Conservation (phyloP, 2,888 invertebrate species). For the Mythimna loreyi region DNA sequence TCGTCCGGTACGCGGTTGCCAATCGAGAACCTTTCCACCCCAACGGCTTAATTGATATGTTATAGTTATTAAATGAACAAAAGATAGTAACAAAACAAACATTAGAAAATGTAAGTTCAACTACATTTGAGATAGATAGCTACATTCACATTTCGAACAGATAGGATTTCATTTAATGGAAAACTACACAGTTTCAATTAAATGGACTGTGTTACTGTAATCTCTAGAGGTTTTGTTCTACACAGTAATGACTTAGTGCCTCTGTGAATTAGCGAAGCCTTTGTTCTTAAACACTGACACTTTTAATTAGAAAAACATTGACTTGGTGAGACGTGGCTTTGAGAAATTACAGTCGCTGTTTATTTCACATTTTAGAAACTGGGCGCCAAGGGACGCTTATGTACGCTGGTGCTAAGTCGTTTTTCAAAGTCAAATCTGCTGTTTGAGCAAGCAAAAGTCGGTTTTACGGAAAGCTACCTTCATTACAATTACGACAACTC, state of each 20-base stretch:
- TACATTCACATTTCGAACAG: conserved; percentile 10
- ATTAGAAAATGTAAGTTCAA: not conserved
- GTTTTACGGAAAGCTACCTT: no score
- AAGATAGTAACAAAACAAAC: not conserved
- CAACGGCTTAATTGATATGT: not conserved
- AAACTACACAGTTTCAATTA: conserved; percentile 20
- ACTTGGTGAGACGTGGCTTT: not conserved
- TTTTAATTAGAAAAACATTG: conserved; percentile 2
- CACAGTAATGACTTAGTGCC: conserved; percentile 30
- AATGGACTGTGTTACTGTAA: conserved; percentile 6
- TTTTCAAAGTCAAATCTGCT: no score
- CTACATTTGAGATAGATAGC: not conserved
- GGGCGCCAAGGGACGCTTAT: no score
- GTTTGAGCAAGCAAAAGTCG: no score
- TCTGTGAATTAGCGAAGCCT: conserved; percentile 2
- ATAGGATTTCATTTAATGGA: conserved; percentile 22
- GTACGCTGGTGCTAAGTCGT: no score
- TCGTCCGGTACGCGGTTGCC: no score
- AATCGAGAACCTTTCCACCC: no score
- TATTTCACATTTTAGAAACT: no score
- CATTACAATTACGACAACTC: no score
- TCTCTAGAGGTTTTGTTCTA: conserved; percentile 20
- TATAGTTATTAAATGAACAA: not conserved
- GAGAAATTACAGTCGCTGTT: not conserved
- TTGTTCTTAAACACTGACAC: not conserved